Conservation (phyloP, 2,113 vertebrate genomes). For the Chloebia gouldiae region DNA sequence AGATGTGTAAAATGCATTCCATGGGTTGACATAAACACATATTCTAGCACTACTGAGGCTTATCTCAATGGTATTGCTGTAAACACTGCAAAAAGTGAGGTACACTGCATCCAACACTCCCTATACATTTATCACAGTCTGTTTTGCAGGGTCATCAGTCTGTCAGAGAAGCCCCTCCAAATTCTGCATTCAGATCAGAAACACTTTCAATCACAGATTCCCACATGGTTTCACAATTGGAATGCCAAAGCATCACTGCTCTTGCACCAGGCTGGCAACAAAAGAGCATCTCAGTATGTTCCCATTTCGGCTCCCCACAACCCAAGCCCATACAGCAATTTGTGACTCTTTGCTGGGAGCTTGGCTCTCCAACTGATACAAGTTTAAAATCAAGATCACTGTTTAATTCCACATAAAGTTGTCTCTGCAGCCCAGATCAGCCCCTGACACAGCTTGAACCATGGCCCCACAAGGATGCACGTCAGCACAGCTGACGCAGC, state of each 20-base stretch:
- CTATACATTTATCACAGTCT: neutral
- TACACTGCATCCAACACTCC: neutral
- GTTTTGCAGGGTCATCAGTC: neutral
- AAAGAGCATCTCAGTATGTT: neutral
- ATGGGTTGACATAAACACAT: neutral
- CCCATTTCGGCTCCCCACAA: neutral
- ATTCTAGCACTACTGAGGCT: neutral
- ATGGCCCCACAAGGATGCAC: neutral
- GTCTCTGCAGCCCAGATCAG: neutral
- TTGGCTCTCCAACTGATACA: neutral
- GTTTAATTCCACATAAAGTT: neutral
- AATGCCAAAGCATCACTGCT: neutral
- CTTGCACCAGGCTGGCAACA: neutral
- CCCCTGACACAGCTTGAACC: neutral
- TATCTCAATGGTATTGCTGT: neutral
- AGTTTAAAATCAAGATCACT: neutral
- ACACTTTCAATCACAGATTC: neutral
- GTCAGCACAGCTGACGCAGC: neutral
- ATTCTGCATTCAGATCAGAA: neutral
- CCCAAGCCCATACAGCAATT: fast-evolving
- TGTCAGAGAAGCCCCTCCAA: neutral
- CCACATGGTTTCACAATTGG: neutral
- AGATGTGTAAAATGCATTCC: neutral
- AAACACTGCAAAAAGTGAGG: neutral
- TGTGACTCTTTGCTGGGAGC: neutral